Conservation (phyloP, 1,140 invertebrate genomes). For the Drosophila ogumai region DNA sequence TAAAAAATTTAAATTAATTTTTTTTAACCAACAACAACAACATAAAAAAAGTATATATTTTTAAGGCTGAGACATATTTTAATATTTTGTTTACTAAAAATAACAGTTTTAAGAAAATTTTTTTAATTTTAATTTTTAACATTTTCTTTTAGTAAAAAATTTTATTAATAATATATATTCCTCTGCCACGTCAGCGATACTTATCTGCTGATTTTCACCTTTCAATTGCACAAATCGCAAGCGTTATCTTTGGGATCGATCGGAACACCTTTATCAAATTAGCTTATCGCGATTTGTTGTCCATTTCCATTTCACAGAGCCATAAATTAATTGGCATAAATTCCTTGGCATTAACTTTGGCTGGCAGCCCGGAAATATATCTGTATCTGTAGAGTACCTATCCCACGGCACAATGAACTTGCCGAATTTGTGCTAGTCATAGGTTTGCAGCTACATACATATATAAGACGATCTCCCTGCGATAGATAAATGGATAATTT, state of each 20-base stretch:
- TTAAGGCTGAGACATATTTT: too few species aligned
- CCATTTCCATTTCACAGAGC: slow-evolving; percentile 19
- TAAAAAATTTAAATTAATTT: too few species aligned
- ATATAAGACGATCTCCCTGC: slow-evolving; percentile 31
- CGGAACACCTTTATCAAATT: slow-evolving; percentile 46
- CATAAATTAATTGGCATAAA: slow-evolving; percentile 43
- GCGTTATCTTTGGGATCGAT: slow-evolving; percentile 38
- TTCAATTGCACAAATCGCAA: slow-evolving; percentile 29
- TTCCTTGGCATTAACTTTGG: slow-evolving; percentile 34
- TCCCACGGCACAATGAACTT: slow-evolving; percentile 33
- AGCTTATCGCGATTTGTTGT: slow-evolving; percentile 40
- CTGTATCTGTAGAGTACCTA: slow-evolving; percentile 2
- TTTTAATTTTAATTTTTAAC: too few species aligned
- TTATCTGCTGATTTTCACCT: slow-evolving; percentile 33
- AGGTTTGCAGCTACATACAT: slow-evolving; percentile 1
- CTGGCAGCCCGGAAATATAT: slow-evolving; percentile 21
- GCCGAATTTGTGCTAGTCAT: slow-evolving; percentile 42
- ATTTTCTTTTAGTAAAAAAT: not conserved
- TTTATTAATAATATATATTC: not conserved
- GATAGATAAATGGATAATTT: slow-evolving; percentile 52
- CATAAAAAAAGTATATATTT: too few species aligned
- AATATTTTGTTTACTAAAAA: too few species aligned
- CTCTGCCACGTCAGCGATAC: slow-evolving; percentile 10
- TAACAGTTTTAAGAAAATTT: too few species aligned
- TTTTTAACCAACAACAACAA: too few species aligned